Evolutionary conservation across 2,888 invertebrate species (phyloP).

Genomic region (Altica lythri): DNA sequence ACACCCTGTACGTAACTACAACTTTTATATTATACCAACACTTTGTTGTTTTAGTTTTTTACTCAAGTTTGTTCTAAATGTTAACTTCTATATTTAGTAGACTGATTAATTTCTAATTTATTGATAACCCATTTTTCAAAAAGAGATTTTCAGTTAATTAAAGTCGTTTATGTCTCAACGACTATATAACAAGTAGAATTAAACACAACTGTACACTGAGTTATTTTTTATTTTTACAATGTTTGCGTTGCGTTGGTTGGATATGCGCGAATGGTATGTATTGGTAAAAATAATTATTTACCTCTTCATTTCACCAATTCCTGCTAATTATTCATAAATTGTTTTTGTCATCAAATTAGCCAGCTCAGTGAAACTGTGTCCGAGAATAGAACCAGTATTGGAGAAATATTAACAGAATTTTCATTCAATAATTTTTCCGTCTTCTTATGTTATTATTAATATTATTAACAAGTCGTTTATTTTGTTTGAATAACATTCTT

Average conservation of each 20-base stretch:
- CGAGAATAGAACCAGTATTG: conserved; percentile 55
- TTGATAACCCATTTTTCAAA: conserved; percentile 11
- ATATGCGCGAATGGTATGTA: conserved; percentile 59
- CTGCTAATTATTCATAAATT: conserved; percentile 31
- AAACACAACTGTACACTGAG: conserved; percentile 57
- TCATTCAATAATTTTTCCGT: too few species aligned
- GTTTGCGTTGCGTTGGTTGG: conserved; percentile 59
- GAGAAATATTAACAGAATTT: conserved; percentile 57
- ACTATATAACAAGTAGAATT: conserved; percentile 29
- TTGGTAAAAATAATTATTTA: conserved; percentile 45
- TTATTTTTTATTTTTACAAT: conserved; percentile 58
- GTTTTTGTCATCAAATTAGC: conserved; percentile 43
- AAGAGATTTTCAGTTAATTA: conserved; percentile 21
- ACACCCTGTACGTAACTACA: too few species aligned
- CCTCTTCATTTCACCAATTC: conserved; percentile 32
- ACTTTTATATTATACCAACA: too few species aligned
- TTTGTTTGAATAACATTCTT: too few species aligned
- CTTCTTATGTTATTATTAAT: too few species aligned
- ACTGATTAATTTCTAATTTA: too few species aligned
- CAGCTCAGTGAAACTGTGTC: conserved; percentile 54
- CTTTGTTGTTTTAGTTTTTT: too few species aligned
- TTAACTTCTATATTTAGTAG: too few species aligned
- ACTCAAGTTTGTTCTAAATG: too few species aligned
- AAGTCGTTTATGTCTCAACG: conserved; percentile 38
- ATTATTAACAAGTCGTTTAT: too few species aligned